These are phyloP conservation scores for Lycia hirtaria DNA, from an alignment of 2,888 invertebrate genomes.

Conservation along the genomic window DNA sequence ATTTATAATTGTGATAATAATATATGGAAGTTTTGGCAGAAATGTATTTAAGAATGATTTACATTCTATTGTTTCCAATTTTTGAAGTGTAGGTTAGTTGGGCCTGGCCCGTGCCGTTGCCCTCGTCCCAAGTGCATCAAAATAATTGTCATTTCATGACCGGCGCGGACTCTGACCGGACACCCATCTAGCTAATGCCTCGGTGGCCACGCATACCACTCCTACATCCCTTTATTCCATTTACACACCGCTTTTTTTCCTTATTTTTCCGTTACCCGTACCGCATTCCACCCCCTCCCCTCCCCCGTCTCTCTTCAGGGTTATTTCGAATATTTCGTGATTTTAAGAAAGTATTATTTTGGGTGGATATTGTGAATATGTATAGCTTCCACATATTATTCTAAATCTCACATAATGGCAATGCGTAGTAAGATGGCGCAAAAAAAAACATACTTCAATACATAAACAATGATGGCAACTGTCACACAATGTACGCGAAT, in stretches of 20 bases:
- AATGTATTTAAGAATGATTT: constrained; percentile 64
- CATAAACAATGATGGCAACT: constrained; percentile 9
- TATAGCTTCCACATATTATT: constrained; percentile 83
- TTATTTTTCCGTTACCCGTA: background rate
- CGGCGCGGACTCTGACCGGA: constrained; percentile 25
- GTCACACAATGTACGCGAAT: constrained; percentile 12
- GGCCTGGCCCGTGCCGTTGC: constrained; percentile 11
- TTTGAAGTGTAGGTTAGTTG: constrained; percentile 66
- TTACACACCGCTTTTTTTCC: background rate
- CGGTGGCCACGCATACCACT: background rate
- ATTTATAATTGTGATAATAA: constrained; percentile 82
- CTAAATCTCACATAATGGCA: constrained; percentile 74
- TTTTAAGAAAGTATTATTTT: constrained; percentile 1
- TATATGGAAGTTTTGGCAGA: constrained; percentile 83
- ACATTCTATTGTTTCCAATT: constrained; percentile 67
- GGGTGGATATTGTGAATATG: constrained; percentile 39
- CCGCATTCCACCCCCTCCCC: background rate
- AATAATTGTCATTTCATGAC: constrained; percentile 64
- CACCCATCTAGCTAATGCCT: background rate
- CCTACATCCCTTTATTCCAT: background rate
- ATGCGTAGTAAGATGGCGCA: constrained; percentile 27
- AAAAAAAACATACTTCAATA: constrained; percentile 7
- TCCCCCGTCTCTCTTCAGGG: background rate
- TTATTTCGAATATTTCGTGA: background rate
- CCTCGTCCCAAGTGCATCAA: constrained; percentile 61